A percentile compares a stretch with the other conserved stretches of the same genome.
phyloP scores from a whole-genome alignment of 2,797 vertebrate species.

The Ataeniobius toweri region DNA sequence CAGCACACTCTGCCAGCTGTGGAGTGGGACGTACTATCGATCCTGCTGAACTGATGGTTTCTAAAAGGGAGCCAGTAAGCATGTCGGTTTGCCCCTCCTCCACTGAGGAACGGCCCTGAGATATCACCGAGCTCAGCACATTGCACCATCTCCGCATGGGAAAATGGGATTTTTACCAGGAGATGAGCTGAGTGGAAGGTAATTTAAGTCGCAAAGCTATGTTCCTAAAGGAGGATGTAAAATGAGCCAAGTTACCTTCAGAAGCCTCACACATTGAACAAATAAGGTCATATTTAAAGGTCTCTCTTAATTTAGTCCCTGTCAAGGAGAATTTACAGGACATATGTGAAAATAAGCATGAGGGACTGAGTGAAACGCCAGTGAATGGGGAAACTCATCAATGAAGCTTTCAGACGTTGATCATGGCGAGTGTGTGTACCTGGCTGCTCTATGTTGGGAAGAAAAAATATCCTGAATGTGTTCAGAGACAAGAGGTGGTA shows the following conservation, averaged over 20 bases:
- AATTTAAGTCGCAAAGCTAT: conserved; percentile 79
- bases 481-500: not conserved
- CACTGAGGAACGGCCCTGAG: conserved; percentile 66
- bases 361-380: conserved; percentile 12
- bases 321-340: conserved; percentile 36
- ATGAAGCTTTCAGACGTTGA: conserved; percentile 1
- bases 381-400: conserved; percentile 9
- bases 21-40: conserved; percentile 80
- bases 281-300: conserved; percentile 71
- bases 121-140: conserved; percentile 84
- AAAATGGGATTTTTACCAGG: conserved; percentile 81
- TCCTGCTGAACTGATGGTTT: conserved; percentile 81
- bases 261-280: conserved; percentile 65
- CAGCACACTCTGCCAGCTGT: conserved; percentile 67
- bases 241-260: conserved; percentile 80
- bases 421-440: not conserved
- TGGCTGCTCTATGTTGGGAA: not conserved
- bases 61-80: conserved; percentile 82
- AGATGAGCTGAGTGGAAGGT: conserved; percentile 82
- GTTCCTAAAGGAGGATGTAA: conserved; percentile 74
- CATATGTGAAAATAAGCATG: conserved; percentile 20
- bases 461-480: conserved; percentile 11
- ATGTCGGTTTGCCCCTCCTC: conserved; percentile 75
- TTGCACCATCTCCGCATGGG: conserved; percentile 78
- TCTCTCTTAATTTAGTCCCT: conserved; percentile 38